Evolutionary conservation across 2,113 vertebrate species (phyloP).

Genomic region (Antigone vipio): DNA sequence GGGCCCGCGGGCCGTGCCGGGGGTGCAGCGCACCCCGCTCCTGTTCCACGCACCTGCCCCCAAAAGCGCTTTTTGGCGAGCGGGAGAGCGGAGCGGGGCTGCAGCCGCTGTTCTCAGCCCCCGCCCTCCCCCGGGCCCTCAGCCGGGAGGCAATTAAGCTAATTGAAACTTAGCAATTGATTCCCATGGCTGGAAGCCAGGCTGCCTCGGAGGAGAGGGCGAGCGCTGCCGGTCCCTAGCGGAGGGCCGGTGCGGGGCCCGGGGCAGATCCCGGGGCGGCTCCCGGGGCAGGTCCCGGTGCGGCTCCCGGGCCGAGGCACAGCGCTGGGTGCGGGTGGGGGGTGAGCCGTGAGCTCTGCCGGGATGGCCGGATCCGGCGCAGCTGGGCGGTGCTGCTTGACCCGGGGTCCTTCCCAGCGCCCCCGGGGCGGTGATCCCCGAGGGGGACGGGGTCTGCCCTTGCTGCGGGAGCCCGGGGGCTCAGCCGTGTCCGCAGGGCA

Average conservation of each 20-base stretch:
- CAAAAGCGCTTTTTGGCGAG: neutral
- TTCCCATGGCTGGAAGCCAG: neutral
- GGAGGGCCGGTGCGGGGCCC: neutral
- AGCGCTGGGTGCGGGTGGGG: neutral
- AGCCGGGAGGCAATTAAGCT: neutral
- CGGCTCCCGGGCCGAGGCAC: neutral
- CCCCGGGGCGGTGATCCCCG: neutral
- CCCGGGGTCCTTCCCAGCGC: neutral
- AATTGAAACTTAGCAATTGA: neutral
- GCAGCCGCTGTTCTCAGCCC: neutral
- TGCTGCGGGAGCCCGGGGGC: neutral
- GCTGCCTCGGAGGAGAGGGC: neutral
- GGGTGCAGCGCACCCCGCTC: neutral
- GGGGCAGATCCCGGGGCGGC: too few relatives aligned
- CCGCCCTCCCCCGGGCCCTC: neutral
- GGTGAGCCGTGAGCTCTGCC: neutral
- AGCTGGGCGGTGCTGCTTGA: too few relatives aligned
- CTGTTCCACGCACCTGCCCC: neutral
- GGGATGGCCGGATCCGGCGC: neutral
- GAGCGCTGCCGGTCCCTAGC: neutral
- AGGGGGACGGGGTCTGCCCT: neutral
- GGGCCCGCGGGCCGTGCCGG: neutral
- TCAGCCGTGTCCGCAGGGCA: neutral
- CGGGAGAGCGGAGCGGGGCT: neutral
- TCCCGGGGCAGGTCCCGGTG: neutral